Base-by-base conservation (phyloP, 2,888 invertebrate genomes). In the Octodonta nipae region DNA sequence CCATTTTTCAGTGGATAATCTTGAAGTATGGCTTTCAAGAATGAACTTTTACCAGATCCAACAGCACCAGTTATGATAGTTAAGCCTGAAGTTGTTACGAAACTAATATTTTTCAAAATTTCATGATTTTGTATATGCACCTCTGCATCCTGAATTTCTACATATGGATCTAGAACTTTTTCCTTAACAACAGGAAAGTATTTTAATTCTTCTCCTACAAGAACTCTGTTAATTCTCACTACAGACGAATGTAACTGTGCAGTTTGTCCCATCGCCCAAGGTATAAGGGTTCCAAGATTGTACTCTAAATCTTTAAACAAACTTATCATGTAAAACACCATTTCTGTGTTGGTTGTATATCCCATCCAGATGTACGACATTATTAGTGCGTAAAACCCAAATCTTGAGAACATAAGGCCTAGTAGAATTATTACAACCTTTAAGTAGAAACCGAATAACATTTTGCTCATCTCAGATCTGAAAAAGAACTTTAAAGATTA, bases 221-320 rank as follows among this genome's bases (percentile, higher is more conserved):
- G 12, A 3, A 39, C 38, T 54, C 56, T 69, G 63, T 70, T 71
- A 14, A 88, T 65, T 36, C 88, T 68, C 36, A 68, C 70, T 35
- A 83, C 70, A 3, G 84, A 78, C 29, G 88, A 80, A 15, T 71
- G 61, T 1, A 78, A 73, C 64, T 91, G 88, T 0, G 86, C 81
- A 26, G 79, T 68, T 64, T 80, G 78, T 1, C 81, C 76, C 43
- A 89, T 76, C 28, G 78, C 82, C 64, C 81, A 78, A 0, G 93
- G 91, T 47, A 92, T 83, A 61, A 84, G 85, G 8, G 88, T 78
- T 0, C 85, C 86, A 76, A 92, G 81, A 8, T 84, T 78, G 47
- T 82, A 77, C 16, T 86, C 70, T 36, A 92, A 64, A 34, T 87
- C 80, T 51, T 85, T 87, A 64, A 86, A 91, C 56, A 89, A 82